Evolutionary conservation across 2,888 invertebrate species (phyloP).

Genomic region (Heliconius erato): DNA sequence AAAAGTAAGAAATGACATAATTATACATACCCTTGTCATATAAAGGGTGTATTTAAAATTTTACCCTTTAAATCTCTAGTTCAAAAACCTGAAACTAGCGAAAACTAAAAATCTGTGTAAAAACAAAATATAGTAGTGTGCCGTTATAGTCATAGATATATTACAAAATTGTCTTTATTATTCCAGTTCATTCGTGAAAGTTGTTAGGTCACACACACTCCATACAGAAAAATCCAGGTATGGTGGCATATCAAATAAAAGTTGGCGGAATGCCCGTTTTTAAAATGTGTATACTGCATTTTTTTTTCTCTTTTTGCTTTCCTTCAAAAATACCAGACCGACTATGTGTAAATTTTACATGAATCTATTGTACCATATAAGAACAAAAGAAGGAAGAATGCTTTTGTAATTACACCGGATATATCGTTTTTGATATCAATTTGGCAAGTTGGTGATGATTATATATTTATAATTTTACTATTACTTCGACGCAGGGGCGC

Average conservation of each 20-base stretch:
- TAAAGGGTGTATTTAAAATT: neutral
- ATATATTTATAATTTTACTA: neutral
- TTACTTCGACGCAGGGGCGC: too few relatives aligned
- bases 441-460: neutral
- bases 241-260: conserved; percentile 36
- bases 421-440: neutral
- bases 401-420: neutral
- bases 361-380: neutral
- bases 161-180: conserved; percentile 23
- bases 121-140: neutral
- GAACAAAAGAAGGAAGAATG: neutral
- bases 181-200: conserved; percentile 7
- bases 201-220: conserved; percentile 29
- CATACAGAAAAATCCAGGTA: conserved; percentile 32
- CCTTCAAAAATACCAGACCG: conserved; percentile 27
- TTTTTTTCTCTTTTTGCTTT: conserved; percentile 11
- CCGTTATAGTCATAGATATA: neutral
- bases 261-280: conserved; percentile 34
- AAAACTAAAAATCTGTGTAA: neutral
- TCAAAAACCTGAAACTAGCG: neutral
- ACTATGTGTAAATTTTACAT: conserved; percentile 14
- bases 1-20: too few relatives aligned
- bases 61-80: neutral
- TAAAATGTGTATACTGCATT: conserved; percentile 14
- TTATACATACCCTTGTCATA: too few relatives aligned